Percentiles rank a stretch among this genome's conserved stretches.
Evolutionary conservation across 2,888 invertebrate genomes (phyloP).

Genomic region (Tenthredo scrophulariae): DNA sequence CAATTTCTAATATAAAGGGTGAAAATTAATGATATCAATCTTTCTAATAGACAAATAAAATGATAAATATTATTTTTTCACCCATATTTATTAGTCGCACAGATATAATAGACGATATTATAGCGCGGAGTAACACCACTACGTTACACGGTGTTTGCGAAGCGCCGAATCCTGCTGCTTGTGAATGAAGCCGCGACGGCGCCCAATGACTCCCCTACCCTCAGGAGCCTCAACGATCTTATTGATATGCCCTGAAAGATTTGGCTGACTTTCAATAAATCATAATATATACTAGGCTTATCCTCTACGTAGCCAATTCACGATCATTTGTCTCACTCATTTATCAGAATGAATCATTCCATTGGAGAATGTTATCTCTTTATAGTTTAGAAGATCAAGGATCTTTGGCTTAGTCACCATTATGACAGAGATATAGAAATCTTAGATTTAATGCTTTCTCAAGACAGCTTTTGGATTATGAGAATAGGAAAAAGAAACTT

Average conservation of each 20-base stretch:
- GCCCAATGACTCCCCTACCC: constrained; percentile 60
- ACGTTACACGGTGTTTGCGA: constrained; percentile 5
- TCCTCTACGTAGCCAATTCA: background rate
- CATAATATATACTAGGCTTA: background rate
- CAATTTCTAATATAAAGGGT: background rate
- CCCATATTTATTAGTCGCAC: background rate
- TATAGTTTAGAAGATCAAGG: background rate
- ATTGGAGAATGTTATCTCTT: background rate
- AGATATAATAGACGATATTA: constrained; percentile 29
- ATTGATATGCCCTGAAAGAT: constrained; percentile 39
- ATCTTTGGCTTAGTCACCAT: background rate
- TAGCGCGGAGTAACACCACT: constrained; percentile 40
- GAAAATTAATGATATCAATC: background rate
- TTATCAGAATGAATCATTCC: background rate
- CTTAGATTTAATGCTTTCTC: background rate
- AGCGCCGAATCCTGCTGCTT: constrained; percentile 59
- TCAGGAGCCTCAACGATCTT: constrained; percentile 51
- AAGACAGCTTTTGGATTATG: background rate
- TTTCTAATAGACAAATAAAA: background rate
- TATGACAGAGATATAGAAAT: background rate
- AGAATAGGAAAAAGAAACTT: background rate
- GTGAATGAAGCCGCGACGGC: constrained; percentile 70
- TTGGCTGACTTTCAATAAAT: constrained; percentile 46
- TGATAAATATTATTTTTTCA: background rate
- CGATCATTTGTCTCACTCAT: background rate